These are phyloP conservation scores for Canis aureus DNA, from an alignment of 2,113 vertebrate genomes.

Conservation along the genomic window DNA sequence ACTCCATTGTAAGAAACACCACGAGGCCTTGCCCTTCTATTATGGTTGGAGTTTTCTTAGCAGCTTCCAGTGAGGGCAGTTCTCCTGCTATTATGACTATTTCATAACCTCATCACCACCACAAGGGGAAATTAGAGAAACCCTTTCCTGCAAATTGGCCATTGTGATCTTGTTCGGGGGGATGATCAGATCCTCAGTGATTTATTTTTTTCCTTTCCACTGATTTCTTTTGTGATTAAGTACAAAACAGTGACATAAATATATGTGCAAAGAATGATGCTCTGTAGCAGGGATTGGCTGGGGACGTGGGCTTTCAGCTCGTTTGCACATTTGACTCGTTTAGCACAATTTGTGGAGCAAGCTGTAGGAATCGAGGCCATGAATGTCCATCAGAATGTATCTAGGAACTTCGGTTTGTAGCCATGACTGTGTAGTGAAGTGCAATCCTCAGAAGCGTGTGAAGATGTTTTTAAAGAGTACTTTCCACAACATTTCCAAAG, in stretches of 20 bases:
- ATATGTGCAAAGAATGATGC: background rate
- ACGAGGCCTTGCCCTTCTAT: slow-evolving; percentile 72
- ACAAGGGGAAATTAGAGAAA: slow-evolving; percentile 80
- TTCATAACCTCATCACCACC: slow-evolving; percentile 73
- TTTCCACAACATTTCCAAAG: background rate
- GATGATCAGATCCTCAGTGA: slow-evolving; percentile 51
- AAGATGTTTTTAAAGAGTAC: background rate
- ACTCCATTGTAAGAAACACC: slow-evolving; percentile 85
- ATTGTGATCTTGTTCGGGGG: slow-evolving; percentile 69
- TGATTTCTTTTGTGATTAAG: slow-evolving; percentile 74
- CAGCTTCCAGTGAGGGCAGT: slow-evolving; percentile 79
- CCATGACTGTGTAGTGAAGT: background rate
- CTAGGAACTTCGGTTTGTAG: background rate
- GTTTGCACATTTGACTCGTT: background rate
- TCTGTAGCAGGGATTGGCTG: background rate
- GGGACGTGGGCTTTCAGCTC: background rate
- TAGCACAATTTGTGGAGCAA: background rate
- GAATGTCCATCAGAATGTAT: background rate
- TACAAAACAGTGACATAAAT: slow-evolving; percentile 1
- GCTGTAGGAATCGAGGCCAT: background rate
- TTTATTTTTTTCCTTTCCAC: slow-evolving; percentile 65
- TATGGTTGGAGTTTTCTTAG: slow-evolving; percentile 76
- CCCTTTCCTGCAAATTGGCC: slow-evolving; percentile 77
- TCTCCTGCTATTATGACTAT: slow-evolving; percentile 74
- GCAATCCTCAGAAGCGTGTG: background rate